phyloP scores from a whole-genome alignment of 2,113 vertebrate species.

The Tympanuchus pallidicinctus region DNA sequence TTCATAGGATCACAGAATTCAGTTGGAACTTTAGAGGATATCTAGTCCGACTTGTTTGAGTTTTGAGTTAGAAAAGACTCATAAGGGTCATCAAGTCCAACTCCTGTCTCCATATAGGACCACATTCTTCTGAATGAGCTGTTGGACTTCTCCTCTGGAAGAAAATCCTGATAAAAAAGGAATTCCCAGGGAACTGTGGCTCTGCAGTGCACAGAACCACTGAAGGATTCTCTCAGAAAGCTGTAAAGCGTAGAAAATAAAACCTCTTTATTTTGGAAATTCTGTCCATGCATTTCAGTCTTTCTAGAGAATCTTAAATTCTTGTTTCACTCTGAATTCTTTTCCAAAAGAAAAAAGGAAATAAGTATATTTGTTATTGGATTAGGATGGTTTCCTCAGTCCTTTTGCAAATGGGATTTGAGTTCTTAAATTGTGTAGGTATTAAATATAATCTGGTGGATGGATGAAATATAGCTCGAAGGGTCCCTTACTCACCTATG shows the following conservation, averaged over 20 bases:
- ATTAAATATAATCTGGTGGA: not conserved
- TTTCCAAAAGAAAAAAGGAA: not conserved
- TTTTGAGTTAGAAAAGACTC: no score
- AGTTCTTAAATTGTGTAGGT: not conserved
- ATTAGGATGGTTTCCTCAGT: not conserved
- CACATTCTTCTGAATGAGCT: not conserved
- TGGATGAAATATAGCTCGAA: not conserved
- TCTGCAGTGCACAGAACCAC: not conserved
- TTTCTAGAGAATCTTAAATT: not conserved
- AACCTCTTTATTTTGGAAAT: not conserved
- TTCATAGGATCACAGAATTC: no score
- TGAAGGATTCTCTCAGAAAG: not conserved
- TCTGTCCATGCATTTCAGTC: not conserved
- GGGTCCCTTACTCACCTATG: not conserved
- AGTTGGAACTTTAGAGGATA: no score
- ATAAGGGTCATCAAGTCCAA: no score
- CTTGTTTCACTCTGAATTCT: not conserved
- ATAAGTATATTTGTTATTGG: not conserved
- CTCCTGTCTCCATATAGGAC: no score
- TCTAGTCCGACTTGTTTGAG: no score
- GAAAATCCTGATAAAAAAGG: not conserved
- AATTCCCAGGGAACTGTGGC: not conserved
- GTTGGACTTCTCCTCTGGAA: accelerated
- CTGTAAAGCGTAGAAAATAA: not conserved
- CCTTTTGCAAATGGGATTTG: not conserved